Conservation (phyloP, 2,797 vertebrate species). For the Trachurus trachurus region DNA sequence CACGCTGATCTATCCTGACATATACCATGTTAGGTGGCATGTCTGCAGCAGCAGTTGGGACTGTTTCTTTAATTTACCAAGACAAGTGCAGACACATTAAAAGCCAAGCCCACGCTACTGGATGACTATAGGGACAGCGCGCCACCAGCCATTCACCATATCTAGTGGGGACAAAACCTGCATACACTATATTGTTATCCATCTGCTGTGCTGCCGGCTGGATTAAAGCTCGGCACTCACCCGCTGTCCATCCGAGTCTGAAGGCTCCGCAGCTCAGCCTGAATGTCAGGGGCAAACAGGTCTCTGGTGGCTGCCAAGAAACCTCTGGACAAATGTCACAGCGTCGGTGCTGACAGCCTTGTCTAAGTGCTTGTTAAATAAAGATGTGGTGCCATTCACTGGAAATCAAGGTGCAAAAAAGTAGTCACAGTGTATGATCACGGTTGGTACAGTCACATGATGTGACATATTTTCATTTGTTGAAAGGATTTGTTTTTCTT, state of each 20-base stretch:
- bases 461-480: constrained; percentile 46
- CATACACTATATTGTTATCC: constrained; percentile 63
- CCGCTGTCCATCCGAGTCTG: constrained; percentile 63
- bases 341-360: constrained; percentile 71
- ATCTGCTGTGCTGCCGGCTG: constrained; percentile 34
- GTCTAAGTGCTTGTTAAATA: constrained; percentile 79
- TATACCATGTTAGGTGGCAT: constrained; percentile 69
- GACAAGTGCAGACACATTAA: constrained; percentile 80
- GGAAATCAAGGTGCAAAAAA: constrained; percentile 65
- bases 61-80: constrained; percentile 74
- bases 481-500: constrained; percentile 12
- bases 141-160: constrained; percentile 35
- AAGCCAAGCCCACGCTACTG: constrained; percentile 54
- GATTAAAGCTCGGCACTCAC: constrained; percentile 64
- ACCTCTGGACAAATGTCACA: constrained; percentile 79
- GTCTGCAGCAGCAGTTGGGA: constrained; percentile 60
- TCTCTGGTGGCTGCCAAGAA: constrained; percentile 65
- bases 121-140: constrained; percentile 7
- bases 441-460: constrained; percentile 26
- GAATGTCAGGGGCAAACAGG: constrained; percentile 72
- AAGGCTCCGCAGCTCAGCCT: constrained; percentile 56
- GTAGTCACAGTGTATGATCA: constrained; percentile 30
- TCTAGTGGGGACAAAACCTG: constrained; percentile 55
- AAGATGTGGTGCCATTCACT: constrained; percentile 69
- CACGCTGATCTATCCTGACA: constrained; percentile 74